Conservation (phyloP, 1,140 invertebrate species). For the Microvelia longipes region DNA sequence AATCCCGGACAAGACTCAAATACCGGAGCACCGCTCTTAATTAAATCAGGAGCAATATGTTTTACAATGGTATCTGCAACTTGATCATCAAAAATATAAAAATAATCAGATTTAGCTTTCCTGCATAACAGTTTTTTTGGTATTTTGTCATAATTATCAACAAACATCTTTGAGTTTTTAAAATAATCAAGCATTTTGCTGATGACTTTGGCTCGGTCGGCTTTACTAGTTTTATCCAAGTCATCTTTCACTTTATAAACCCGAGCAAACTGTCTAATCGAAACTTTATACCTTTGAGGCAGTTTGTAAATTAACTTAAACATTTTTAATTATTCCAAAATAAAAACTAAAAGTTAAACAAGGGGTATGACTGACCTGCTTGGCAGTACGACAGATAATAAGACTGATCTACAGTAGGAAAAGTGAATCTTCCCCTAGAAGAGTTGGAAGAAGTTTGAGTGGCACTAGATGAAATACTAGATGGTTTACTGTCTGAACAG, state of each 20-base stretch:
- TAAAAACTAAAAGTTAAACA: too few species aligned
- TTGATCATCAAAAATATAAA: conserved; percentile 6
- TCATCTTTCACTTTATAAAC: too few species aligned
- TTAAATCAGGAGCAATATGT: conserved; percentile 4
- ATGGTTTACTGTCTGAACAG: conserved; percentile 16
- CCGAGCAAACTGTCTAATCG: too few species aligned
- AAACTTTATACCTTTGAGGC: too few species aligned
- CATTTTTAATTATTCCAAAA: too few species aligned
- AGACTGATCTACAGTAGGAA: conserved; percentile 48
- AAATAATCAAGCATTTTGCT: conserved; percentile 6
- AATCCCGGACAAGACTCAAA: conserved; percentile 12
- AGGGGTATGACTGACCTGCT: too few species aligned
- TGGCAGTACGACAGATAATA: conserved; percentile 39
- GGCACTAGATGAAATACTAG: too few species aligned
- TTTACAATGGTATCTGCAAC: conserved; percentile 3
- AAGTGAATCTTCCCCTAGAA: conserved; percentile 36
- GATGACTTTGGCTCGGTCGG: neutral
- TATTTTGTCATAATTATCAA: neutral
- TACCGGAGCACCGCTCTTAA: neutral
- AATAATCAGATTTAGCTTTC: neutral
- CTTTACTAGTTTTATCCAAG: too few species aligned
- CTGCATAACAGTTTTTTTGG: neutral
- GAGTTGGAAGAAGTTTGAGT: too few species aligned
- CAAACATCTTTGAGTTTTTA: conserved; percentile 1
- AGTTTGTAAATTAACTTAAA: too few species aligned